phyloP scores from a whole-genome alignment of 2,888 invertebrate species.

The Galerucella pusilla region DNA sequence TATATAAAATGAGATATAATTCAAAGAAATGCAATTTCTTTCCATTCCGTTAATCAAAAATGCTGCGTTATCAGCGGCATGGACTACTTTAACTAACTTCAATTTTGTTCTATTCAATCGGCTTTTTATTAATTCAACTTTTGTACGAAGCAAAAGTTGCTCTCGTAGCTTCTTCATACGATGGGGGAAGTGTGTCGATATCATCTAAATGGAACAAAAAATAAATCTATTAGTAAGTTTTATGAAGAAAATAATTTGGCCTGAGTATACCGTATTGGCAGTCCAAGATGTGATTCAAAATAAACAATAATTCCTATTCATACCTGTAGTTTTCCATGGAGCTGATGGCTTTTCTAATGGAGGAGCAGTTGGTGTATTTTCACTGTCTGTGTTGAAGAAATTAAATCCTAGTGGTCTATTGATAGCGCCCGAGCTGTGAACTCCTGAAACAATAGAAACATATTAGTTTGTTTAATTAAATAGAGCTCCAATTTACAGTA shows the following conservation, averaged over 20 bases:
- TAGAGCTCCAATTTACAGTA: too few species aligned
- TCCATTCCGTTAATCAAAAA: too few species aligned
- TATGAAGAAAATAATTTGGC: too few species aligned
- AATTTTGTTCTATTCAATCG: not conserved
- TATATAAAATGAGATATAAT: too few species aligned
- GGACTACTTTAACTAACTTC: not conserved
- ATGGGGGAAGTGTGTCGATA: slow-evolving; percentile 15
- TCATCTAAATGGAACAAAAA: slow-evolving; percentile 10
- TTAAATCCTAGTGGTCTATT: slow-evolving; percentile 13
- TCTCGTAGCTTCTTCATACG: slow-evolving; percentile 12
- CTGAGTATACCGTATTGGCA: too few species aligned
- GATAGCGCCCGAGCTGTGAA: slow-evolving; percentile 11
- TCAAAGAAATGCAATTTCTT: too few species aligned
- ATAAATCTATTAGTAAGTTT: not conserved
- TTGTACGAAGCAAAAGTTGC: not conserved
- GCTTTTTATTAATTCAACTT: not conserved
- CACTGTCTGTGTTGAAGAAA: not conserved
- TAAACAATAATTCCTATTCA: too few species aligned
- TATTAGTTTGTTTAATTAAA: too few species aligned
- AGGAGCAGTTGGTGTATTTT: not conserved
- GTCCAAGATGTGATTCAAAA: too few species aligned
- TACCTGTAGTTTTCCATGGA: slow-evolving; percentile 16
- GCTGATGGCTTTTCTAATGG: not conserved
- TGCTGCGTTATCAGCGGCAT: too few species aligned
- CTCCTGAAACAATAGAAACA: not conserved